Evolutionary conservation across 1,140 invertebrate species (phyloP), one percentile per base, ranked within the genome.

Genomic region (Eriosoma lanigerum): DNA sequence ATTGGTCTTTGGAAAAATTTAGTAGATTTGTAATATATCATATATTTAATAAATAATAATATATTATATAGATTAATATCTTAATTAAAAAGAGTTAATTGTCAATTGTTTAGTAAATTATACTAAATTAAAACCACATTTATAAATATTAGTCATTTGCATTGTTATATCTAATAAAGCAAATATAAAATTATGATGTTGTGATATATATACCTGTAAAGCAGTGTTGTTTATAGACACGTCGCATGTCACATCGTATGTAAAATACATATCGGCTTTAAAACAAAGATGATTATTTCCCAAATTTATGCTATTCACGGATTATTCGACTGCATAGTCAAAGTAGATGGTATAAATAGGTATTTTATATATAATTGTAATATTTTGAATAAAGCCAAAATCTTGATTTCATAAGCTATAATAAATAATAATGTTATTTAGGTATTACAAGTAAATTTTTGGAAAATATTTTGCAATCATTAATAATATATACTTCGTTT

Each of bases 241-340:
- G 60, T 62, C 58, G 58, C 1, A 38, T 8, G 32, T n/a, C n/a
- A n/a, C n/a, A 29, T 62, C 15, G 58, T 29, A 15, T 29, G 26
- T 62, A 62, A 19, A 29, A 62, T 29, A n/a, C n/a, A n/a, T n/a
- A 62, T 62, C 29, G 15, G 12, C 58, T 62, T 62, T 62, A 24
- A 29, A 29, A 62, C 15, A 29, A 64, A 64, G 32, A 38, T 64
- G 19, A 64, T 38, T 29, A 62, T 62, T 2, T 4, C 19, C 9
- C 9, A 38, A 64, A 64, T 64, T 64, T 64, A 64, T 64, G 62
- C 62, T 64, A 29, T 44, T 64, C 62, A 64, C 62, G 62, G 32
- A 38, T 64, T 64, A 64, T 64, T 64, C 62, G n/a, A 32, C 32
- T 44, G n/a, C n/a, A 64, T 38, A 64, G n/a, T 64, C 62, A 64